Evolutionary conservation across 2,113 vertebrate species (phyloP), one percentile per base, ranked within the genome.

Genomic region (Uropsilus gracilis): DNA sequence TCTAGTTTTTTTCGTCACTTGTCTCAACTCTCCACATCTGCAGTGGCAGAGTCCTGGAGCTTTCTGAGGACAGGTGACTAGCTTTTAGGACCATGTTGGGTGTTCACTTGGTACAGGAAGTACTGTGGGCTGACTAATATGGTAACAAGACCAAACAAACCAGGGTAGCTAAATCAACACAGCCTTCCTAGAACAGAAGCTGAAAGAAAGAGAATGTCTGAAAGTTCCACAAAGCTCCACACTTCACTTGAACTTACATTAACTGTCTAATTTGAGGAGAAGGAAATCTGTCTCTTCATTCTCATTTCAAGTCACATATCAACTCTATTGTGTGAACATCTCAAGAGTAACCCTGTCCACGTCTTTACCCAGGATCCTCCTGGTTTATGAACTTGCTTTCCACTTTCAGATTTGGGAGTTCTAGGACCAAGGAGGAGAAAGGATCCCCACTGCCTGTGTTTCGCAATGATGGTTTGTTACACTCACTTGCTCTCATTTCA

Each of bases 161-260:
- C 72, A 86, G 76, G 55, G 2, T n/a, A 92, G 90, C 66, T 34
- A 81, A 87, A 73, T 50, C 66, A 93, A 85, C 71, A 90, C 12
- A 48, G 22, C 16, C 46, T 95, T 96, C 88, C 61, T 86, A 46
- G 61, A 95, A 95, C 66, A 9, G 88, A 95, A 94, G 57, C 7
- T 50, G 28, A 92, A 66, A 39, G 48, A 42, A 50, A 69, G 20
- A 75, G 11, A 71, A 57, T 37, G 44, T 26, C 26, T 75, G 4
- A 34, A 71, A 89, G 24, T 13, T 42, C 20, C 28, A 34, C 26
- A 68, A 72, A 86, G 46, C 42, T 44, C 48, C 77, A 68, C 50
- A 44, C 26, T 91, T 92, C 63, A 34, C 71, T 81, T 32, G 48
- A 86, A 28, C n/a, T 18, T 16, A 55, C 17, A 6, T 48, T 48